Evolutionary conservation across 2,113 vertebrate genomes (phyloP).

Genomic region (Kobus ellipsiprymnus): DNA sequence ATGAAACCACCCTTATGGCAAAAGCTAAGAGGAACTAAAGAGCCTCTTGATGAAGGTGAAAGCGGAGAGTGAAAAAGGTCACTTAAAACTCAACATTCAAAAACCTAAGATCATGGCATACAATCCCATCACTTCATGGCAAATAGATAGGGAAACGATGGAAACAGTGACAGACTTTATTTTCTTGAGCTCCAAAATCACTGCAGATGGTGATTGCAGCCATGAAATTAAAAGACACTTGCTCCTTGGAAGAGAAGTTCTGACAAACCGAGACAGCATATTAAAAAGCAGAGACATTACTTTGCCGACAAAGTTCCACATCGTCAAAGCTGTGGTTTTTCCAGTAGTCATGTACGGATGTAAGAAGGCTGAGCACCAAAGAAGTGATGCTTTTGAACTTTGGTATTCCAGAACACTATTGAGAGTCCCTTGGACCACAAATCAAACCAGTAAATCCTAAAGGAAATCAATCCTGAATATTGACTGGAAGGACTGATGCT

Average conservation of each 20-base stretch:
- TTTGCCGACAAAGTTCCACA: background rate
- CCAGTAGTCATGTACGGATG: background rate
- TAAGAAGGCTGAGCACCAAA: fast-evolving
- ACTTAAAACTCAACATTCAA: background rate
- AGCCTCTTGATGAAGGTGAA: background rate
- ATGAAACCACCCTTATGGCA: background rate
- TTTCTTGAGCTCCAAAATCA: background rate
- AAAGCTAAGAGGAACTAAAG: background rate
- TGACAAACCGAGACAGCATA: background rate
- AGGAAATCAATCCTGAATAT: background rate
- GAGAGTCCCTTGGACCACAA: background rate
- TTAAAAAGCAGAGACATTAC: background rate
- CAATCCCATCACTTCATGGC: background rate
- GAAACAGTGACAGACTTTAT: background rate
- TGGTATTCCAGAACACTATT: background rate
- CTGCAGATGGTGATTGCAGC: background rate
- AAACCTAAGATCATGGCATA: background rate
- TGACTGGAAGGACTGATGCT: background rate
- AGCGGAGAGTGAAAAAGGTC: background rate
- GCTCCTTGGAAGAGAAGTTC: background rate
- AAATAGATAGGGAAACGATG: background rate
- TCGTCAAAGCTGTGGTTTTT: background rate
- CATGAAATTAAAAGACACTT: background rate
- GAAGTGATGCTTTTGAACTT: background rate
- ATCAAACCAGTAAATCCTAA: background rate